phyloP scores from a whole-genome alignment of 2,888 invertebrate species.

The Ariolimax columbianus region DNA sequence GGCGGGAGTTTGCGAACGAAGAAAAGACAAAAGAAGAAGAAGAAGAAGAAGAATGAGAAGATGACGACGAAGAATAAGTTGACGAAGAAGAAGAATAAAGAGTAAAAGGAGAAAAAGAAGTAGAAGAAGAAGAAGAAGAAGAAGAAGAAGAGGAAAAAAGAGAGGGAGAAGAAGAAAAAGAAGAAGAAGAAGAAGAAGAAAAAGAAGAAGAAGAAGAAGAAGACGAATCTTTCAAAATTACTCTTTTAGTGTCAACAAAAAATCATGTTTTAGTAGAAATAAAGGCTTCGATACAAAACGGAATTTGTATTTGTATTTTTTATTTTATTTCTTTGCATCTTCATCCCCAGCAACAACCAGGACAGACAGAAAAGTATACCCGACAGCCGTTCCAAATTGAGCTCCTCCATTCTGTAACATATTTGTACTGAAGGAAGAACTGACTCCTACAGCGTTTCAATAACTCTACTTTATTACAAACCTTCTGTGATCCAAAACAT shows the following conservation, averaged over 20 bases:
- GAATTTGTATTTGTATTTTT: no score
- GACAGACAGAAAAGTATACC: background rate
- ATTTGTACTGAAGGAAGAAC: no score
- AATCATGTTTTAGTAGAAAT: no score
- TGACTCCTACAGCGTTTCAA: no score
- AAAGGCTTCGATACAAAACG: no score
- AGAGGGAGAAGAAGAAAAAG: background rate
- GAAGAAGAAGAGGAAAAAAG: background rate
- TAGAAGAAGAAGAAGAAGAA: background rate
- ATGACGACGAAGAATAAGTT: background rate
- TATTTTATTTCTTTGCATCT: no score
- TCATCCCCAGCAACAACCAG: background rate
- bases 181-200: background rate
- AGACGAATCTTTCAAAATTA: no score
- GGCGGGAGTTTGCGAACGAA: no score
- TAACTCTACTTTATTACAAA: no score
- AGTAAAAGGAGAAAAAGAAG: background rate
- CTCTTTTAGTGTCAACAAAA: no score
- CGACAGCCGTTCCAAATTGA: background rate
- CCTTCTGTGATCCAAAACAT: no score
- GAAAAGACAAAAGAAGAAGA: no score
- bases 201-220: background rate
- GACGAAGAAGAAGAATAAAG: background rate
- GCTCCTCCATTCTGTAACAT: background rate
- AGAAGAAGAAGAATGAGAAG: background rate